Evolutionary conservation across 2,888 invertebrate genomes (phyloP), one percentile per base, ranked within the genome.

Genomic region (Eilema depressum): DNA sequence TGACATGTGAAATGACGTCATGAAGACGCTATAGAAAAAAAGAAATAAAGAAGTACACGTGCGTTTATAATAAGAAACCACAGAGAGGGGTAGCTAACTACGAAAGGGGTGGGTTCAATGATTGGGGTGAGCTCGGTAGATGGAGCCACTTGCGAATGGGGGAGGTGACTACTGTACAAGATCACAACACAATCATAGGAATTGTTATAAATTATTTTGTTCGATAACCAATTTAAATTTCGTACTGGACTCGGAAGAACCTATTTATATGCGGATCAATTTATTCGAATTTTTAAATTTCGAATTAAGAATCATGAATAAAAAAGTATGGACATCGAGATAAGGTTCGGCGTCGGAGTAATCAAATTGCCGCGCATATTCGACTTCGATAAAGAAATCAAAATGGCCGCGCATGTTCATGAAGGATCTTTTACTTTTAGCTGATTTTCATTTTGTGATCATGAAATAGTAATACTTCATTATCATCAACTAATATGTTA

Each of bases 61-160:
- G 83, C 81, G 69, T 72, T 65, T 61, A 20, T 76, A 41, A 75
- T 75, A 74, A 76, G 73, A 82, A 77, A 84, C 73, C 77, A 79
- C 75, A 81, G 71, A 70, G 33, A 70, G 66, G 64, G 60, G 71
- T 66, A 69, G 70, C 84, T 84, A 84, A 77, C 81, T 83, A 84
- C 77, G 5, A 11, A 30, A 69, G 62, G 75, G 73, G 41, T 41
- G 41, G 71, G 61, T 70, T 70, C 57, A 69, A 78, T 75, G 73
- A 78, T n/a, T 11, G 62, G 65, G 67, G 76, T 83, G 79, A 78
- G 76, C 83, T 83, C 83, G 75, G 69, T 78, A 79, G 76, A 78
- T 75, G 81, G 84, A 83, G 80, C 84, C 85, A 88, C 84, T 86
- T 75, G 74, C 77, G 69, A 82, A 69, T 69, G 71, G 73, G 77